Percentiles rank a stretch among this genome's conserved stretches.
Conservation (phyloP, 2,797 vertebrate genomes). For the Myotis vivesi region DNA sequence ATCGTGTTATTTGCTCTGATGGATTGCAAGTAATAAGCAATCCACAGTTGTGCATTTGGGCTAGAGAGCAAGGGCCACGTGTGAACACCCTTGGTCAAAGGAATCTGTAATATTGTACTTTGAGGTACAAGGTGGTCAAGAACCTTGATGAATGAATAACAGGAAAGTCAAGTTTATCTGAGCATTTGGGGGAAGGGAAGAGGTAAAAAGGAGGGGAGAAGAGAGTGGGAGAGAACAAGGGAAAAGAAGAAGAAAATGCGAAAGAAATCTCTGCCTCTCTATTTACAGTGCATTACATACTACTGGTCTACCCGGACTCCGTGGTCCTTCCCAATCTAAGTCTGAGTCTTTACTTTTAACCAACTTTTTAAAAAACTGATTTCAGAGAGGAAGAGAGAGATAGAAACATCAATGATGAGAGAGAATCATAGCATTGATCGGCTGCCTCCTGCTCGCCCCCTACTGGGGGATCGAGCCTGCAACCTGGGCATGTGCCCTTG, state of each 20-base stretch:
- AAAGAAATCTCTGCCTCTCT: not conserved
- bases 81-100: not conserved
- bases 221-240: not conserved
- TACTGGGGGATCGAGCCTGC: no score
- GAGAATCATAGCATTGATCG: no score
- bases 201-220: not conserved
- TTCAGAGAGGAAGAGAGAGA: no score
- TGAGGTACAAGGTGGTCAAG: not conserved
- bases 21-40: not conserved
- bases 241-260: not conserved
- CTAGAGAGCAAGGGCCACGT: not conserved
- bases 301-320: not conserved
- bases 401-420: no score
- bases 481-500: no score
- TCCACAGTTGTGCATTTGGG: not conserved
- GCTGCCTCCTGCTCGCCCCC: no score
- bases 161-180: not conserved
- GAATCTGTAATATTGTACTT: not conserved
- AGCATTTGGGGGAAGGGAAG: not conserved
- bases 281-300: not conserved
- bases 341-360: not conserved
- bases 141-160: not conserved
- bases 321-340: not conserved
- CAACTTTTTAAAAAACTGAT: not conserved
- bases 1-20: not conserved